Percentiles rank a stretch among this genome's conserved stretches.
These are phyloP conservation scores for Clarias laeviceps DNA, from an alignment of 2,797 vertebrate species.

Conservation along the genomic window DNA sequence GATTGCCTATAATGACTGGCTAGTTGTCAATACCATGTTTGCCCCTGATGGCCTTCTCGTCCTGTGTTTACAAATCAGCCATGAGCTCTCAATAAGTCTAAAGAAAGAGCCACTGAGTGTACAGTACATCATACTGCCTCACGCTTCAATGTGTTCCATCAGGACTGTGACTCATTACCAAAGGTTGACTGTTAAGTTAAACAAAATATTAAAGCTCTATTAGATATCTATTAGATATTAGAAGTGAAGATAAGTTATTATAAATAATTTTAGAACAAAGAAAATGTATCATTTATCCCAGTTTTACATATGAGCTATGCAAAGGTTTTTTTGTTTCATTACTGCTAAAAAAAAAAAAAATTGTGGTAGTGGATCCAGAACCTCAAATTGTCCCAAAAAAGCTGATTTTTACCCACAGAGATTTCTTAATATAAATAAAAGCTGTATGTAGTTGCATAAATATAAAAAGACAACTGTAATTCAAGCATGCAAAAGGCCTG, in stretches of 20 bases:
- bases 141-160: background rate
- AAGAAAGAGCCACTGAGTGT: background rate
- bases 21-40: background rate
- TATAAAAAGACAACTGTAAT: background rate
- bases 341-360: background rate
- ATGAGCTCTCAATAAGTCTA: background rate
- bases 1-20: slow-evolving; percentile 8
- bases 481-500: background rate
- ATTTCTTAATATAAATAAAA: background rate
- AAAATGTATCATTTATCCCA: background rate
- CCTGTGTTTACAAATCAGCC: background rate
- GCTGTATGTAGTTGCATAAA: background rate
- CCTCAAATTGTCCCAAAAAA: slow-evolving; percentile 5
- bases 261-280: background rate
- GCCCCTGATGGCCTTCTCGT: background rate
- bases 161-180: background rate
- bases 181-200: background rate
- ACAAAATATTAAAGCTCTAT: background rate
- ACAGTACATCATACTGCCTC: background rate
- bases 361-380: background rate
- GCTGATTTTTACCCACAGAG: background rate
- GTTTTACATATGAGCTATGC: background rate
- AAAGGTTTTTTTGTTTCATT: background rate
- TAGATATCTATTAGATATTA: no score
- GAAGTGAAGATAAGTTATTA: background rate